phyloP scores from a whole-genome alignment of 2,888 invertebrate genomes.

The Chalcosyrphus nemorum region DNA sequence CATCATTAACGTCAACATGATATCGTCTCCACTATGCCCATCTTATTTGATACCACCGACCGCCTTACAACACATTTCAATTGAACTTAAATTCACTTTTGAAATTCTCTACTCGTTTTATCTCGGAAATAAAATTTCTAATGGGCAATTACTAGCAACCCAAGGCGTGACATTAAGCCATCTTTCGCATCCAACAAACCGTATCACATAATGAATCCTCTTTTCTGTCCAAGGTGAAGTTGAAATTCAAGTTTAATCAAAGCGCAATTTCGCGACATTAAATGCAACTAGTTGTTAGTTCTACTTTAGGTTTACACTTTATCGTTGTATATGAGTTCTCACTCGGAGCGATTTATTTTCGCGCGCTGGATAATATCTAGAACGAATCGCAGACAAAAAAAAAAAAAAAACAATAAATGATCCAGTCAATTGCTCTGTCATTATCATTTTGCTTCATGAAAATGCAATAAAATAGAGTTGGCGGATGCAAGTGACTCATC shows the following conservation, averaged over 20 bases:
- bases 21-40: background rate
- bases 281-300: background rate
- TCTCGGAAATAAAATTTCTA: background rate
- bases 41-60: background rate
- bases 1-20: background rate
- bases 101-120: background rate
- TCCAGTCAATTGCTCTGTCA: constrained; percentile 35
- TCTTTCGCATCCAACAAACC: background rate
- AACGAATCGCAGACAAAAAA: constrained; percentile 23
- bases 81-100: background rate
- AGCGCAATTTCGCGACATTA: constrained; percentile 20
- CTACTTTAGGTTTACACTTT: background rate
- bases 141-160: constrained; percentile 5
- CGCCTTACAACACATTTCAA: background rate
- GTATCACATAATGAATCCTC: constrained; percentile 3
- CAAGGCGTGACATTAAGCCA: constrained; percentile 33
- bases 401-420: constrained; percentile 44
- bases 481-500: constrained; percentile 34
- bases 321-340: background rate
- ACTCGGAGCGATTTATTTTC: background rate
- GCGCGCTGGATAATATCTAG: background rate
- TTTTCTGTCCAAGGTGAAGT: background rate
- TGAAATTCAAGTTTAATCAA: constrained; percentile 43
- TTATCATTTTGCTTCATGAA: constrained; percentile 32
- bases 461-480: constrained; percentile 4